Evolutionary conservation across 2,888 invertebrate species (phyloP), one percentile per base, ranked within the genome.

Genomic region (Tinea trinotella): DNA sequence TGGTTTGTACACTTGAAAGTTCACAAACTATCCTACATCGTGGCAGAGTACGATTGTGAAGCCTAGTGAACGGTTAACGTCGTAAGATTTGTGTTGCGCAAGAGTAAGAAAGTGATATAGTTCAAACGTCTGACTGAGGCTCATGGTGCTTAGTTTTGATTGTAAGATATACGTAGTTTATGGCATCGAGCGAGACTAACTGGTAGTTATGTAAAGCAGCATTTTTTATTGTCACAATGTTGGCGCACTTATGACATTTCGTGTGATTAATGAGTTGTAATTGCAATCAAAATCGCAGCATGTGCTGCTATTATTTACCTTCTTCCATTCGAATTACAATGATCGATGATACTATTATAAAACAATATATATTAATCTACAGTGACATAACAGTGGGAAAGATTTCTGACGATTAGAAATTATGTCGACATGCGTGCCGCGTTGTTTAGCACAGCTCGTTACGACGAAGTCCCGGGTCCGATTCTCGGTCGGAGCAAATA

Each of bases 81-180:
- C 20, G 48, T 48, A 48, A 52, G 7, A 30, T 19, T 13, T 17
- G n/a, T 7, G 44, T 57, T 57, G 53, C 57, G 44, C 22, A 57
- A 55, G 52, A 20, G 22, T 44, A 54, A 36, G 56, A 57, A 56
- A 57, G 57, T 54, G 50, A 56, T 54, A 57, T 50, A 56, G 53
- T 57, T 17, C 18, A 3, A 13, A 3, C 30, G 52, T 36, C 53
- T 53, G 48, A 19, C 53, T 53, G 48, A 19, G 18, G 17, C 19
- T 19, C 48, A 17, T 30, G 7, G 7, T 30, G 30, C 7, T 48
- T 48, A 48, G 48, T 48, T 48, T 20, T 48, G 48, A 15, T 15
- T 48, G 19, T 48, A 9, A 48, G 48, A 48, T 48, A 48, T 13
- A 2, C 48, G 18, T 48, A 19, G 13, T 48, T 18, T 48, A 48